Evolutionary conservation across 1,140 invertebrate genomes (phyloP).

Genomic region (Bombus soroeensis): DNA sequence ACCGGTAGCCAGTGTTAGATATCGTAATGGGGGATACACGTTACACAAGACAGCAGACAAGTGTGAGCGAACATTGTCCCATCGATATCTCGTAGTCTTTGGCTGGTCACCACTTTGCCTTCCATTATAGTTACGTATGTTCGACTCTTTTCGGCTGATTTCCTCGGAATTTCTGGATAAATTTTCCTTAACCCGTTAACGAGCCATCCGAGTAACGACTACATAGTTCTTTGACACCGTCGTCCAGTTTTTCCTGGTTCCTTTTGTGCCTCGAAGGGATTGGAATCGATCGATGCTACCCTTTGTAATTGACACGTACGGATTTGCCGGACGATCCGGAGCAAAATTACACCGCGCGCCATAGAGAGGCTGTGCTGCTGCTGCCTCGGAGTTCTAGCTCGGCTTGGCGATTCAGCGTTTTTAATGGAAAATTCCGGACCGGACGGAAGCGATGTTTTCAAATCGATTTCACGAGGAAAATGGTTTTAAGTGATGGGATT

Average conservation of each 20-base stretch:
- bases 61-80: conserved; percentile 39
- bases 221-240: conserved; percentile 35
- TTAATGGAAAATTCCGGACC: conserved; percentile 2
- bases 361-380: not conserved
- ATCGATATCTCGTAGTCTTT: not conserved
- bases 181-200: conserved; percentile 60
- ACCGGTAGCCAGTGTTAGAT: conserved; percentile 59
- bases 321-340: conserved; percentile 17
- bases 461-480: not conserved
- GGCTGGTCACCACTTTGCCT: conserved; percentile 10
- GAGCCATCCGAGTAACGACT: conserved; percentile 14
- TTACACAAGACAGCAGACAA: conserved; percentile 45
- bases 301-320: conserved; percentile 42
- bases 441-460: not conserved
- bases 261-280: conserved; percentile 24
- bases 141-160: not conserved
- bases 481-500: not conserved
- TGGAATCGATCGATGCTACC: conserved; percentile 10
- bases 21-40: conserved; percentile 59
- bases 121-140: not conserved
- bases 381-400: not conserved
- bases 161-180: conserved; percentile 19
- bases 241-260: not conserved
- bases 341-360: conserved; percentile 12
- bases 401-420: not conserved